Base-by-base conservation (phyloP, 2,888 invertebrate genomes). In the Pseudococcus longispinus region DNA sequence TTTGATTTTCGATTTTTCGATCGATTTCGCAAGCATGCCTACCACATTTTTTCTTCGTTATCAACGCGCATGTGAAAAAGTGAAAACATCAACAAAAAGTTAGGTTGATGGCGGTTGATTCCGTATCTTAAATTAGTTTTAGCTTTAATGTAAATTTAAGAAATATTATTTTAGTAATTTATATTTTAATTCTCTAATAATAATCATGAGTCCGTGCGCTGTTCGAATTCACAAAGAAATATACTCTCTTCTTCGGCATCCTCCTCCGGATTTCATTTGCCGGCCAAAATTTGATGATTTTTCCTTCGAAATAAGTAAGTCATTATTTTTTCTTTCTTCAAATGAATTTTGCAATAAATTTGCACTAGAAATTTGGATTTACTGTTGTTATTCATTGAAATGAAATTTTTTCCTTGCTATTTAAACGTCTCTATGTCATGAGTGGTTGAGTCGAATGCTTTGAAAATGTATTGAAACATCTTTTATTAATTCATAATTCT, bases 241-340 rank as follows among this genome's bases (percentile, higher is more conserved):
- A 37, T 84, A 42, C 23, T 65, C 84, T 18, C 29, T 84, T 15
- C 18, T 84, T n/a, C 23, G 84, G n/a, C 84, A 60, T 42, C 84
- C 84, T 23, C 84, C 84, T n/a, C 65, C 65, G 29, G 84, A 65
- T 42, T 84, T 84, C 26, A 15, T 60, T 32, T 84, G 84, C 37
- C 84, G 84, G 42, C 60, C 65, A 20, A 84, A 84, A 55, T 84
- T 84, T 15, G 84, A 84, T 42, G 84, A 84, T 37, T 65, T 42
- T 65, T 84, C 84, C n/a, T 20, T 84, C 13, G 84, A 84, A 84
- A 84, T 84, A 55, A 84, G 84, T 84, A 23, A 84, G 83, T 83
- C 15, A 20, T 65, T 20, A 9, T 15, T 37, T 60, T 42, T 9
- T n/a, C 32, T 65, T 23, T 6, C 6, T 23, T 8, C 2, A 1